A percentile compares a stretch with the other conserved stretches of the same genome.
Evolutionary conservation across 2,888 invertebrate species (phyloP).

Genomic region (Lepidocyrtinus sp.): DNA sequence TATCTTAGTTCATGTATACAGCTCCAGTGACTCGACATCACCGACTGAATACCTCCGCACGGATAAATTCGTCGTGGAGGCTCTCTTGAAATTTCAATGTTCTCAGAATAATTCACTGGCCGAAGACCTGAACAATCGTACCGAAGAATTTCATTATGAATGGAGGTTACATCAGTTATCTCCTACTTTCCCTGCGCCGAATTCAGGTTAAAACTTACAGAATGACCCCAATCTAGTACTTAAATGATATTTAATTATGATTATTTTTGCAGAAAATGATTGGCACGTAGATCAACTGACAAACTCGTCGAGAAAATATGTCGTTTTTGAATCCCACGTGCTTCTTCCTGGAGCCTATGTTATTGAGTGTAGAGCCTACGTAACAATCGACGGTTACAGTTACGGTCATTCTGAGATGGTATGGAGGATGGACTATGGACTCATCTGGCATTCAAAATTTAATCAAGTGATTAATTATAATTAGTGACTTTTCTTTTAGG

Average conservation of each 20-base stretch:
- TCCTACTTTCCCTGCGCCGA: neutral
- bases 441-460: too few relatives aligned
- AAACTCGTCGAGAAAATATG: neutral
- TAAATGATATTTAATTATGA: neutral
- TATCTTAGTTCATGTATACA: too few relatives aligned
- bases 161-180: conserved; percentile 25
- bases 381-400: neutral
- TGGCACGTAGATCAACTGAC: conserved; percentile 27
- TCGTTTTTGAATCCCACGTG: conserved; percentile 7
- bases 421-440: neutral
- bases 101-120: conserved; percentile 13
- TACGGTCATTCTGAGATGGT: conserved; percentile 14
- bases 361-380: conserved; percentile 23
- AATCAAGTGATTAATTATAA: too few relatives aligned
- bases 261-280: conserved; percentile 28
- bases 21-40: too few relatives aligned
- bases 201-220: neutral
- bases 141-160: conserved; percentile 5
- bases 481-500: conserved; percentile 22
- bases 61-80: conserved; percentile 22
- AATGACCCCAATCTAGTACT: too few relatives aligned
- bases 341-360: conserved; percentile 24
- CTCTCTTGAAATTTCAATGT: conserved; percentile 20
- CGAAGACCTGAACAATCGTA: neutral
- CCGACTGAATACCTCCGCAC: conserved; percentile 18